A percentile compares a stretch with the other conserved stretches of the same genome.
Evolutionary conservation across 2,888 invertebrate genomes (phyloP).

Genomic region (Dioctria rufipes): DNA sequence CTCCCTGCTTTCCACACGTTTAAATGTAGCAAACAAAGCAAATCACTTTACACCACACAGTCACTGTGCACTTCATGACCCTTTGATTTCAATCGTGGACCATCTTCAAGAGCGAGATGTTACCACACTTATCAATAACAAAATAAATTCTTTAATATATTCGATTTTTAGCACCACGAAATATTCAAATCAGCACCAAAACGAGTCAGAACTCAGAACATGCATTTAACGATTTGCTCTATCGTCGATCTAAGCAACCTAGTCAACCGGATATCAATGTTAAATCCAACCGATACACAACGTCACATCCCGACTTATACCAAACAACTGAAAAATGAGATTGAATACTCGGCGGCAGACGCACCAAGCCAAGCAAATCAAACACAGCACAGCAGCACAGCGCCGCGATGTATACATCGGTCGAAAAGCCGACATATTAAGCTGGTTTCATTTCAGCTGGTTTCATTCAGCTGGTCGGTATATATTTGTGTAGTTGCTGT

Average conservation of each 20-base stretch:
- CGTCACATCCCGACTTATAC: background rate
- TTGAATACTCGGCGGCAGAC: no score
- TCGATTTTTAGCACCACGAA: background rate
- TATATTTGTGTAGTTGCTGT: no score
- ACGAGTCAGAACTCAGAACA: background rate
- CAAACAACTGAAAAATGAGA: slow-evolving; percentile 8
- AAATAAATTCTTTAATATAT: background rate
- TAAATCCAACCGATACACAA: background rate
- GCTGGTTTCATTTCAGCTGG: no score
- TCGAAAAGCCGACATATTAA: no score
- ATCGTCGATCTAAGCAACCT: background rate
- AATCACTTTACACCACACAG: background rate
- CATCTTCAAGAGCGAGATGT: background rate
- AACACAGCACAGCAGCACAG: no score
- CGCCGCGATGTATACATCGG: no score
- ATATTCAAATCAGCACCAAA: background rate
- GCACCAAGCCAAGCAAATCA: no score
- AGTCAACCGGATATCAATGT: background rate
- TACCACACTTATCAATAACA: slow-evolving; percentile 4
- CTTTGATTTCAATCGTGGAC: background rate
- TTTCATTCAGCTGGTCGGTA: no score
- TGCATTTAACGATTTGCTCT: slow-evolving; percentile 2
- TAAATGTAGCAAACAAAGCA: background rate
- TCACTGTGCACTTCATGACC: slow-evolving; percentile 27
- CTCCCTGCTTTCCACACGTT: background rate